Evolutionary conservation across 2,113 vertebrate genomes (phyloP).

Genomic region (Paracyprichromis sp.): DNA sequence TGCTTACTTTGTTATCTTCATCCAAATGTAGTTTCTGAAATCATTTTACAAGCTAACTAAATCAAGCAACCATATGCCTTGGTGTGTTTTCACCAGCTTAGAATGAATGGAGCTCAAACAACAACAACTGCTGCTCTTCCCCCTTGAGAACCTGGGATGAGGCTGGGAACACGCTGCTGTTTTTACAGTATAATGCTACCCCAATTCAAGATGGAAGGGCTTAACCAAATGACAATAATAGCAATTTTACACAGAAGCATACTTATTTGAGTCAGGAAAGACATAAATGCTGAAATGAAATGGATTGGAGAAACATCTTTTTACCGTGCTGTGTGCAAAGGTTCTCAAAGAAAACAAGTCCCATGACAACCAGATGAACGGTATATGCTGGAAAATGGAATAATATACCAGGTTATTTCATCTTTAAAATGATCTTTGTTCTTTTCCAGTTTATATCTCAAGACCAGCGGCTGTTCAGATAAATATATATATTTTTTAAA

Average conservation of each 20-base stretch:
- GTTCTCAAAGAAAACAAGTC: conserved; percentile 31
- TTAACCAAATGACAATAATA: conserved; percentile 43
- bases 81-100: conserved; percentile 28
- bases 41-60: conserved; percentile 64
- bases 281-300: background rate
- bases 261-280: conserved; percentile 11
- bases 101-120: conserved; percentile 59
- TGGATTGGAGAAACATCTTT: conserved; percentile 6
- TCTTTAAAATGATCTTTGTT: conserved; percentile 6
- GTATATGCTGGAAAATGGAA: conserved; percentile 21
- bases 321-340: conserved; percentile 7
- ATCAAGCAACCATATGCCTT: conserved; percentile 67
- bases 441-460: background rate
- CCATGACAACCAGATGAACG: conserved; percentile 11
- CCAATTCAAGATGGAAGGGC: conserved; percentile 22
- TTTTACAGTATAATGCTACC: conserved; percentile 48
- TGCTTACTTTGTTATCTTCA: conserved; percentile 62
- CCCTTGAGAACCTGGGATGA: conserved; percentile 34
- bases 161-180: conserved; percentile 35
- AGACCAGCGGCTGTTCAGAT: background rate
- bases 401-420: conserved; percentile 30
- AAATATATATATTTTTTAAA: background rate
- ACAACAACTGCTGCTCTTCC: conserved; percentile 43
- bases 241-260: conserved; percentile 10
- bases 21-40: conserved; percentile 59